Evolutionary conservation across 2,113 vertebrate genomes (phyloP).

Genomic region (Pachycephala philippinensis): DNA sequence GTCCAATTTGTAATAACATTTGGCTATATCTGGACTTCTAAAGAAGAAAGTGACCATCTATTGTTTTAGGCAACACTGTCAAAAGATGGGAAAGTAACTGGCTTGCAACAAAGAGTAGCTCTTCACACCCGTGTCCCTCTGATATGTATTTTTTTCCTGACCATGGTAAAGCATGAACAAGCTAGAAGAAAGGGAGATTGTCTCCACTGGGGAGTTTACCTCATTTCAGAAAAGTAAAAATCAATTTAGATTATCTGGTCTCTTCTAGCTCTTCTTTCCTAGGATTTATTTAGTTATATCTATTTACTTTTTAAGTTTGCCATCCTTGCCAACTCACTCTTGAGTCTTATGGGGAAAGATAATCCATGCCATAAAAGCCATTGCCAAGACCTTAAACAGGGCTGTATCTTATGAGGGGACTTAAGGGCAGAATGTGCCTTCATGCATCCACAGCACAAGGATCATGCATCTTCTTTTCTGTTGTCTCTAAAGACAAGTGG

Average conservation of each 20-base stretch:
- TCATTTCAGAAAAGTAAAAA: background rate
- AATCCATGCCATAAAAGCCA: background rate
- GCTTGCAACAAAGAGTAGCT: background rate
- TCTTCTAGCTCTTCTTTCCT: background rate
- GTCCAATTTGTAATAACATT: background rate
- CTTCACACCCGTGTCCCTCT: accelerated
- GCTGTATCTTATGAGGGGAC: background rate
- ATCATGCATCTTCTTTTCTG: background rate
- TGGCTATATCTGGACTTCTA: background rate
- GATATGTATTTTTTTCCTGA: background rate
- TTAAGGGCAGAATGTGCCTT: background rate
- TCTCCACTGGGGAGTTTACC: background rate
- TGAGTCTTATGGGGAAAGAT: background rate
- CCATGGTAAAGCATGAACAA: background rate
- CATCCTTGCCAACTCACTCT: background rate
- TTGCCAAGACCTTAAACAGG: background rate
- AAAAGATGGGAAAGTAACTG: background rate
- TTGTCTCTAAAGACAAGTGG: background rate
- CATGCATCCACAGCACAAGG: background rate
- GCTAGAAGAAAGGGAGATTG: background rate
- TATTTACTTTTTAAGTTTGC: background rate
- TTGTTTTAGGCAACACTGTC: background rate
- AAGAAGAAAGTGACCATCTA: background rate
- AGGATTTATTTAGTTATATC: background rate
- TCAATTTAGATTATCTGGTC: background rate